phyloP scores from a whole-genome alignment of 2,113 vertebrate genomes.

The Chinchilla lanigera region DNA sequence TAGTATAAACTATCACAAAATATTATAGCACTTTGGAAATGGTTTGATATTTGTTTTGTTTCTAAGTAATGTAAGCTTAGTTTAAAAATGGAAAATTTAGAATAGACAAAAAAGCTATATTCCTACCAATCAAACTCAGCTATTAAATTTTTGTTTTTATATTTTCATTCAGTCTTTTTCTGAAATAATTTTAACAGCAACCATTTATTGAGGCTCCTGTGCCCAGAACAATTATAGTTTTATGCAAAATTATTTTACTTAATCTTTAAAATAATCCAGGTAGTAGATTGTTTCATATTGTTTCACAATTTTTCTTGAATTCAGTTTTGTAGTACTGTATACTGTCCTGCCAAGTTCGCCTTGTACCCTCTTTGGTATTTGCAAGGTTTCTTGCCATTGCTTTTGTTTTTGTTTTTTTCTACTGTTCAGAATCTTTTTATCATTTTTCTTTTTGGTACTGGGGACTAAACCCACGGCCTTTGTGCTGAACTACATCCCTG shows the following conservation, averaged over 20 bases:
- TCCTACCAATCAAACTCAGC: background rate
- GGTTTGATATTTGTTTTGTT: constrained; percentile 19
- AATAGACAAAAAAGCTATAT: background rate
- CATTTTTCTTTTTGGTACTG: background rate
- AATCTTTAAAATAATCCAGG: background rate
- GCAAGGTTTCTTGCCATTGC: background rate
- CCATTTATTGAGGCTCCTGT: background rate
- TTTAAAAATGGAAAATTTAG: constrained; percentile 26
- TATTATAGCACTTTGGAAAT: background rate
- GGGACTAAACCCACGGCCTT: too few relatives aligned
- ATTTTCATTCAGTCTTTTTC: constrained; percentile 25
- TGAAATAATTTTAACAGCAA: constrained; percentile 4
- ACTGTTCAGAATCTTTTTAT: background rate
- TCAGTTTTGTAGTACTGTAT: background rate
- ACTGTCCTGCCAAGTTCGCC: background rate
- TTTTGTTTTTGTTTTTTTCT: background rate
- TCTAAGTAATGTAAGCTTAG: background rate
- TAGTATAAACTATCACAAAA: background rate
- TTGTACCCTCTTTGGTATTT: background rate
- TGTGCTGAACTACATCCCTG: too few relatives aligned
- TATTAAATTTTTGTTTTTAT: background rate
- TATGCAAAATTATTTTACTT: background rate
- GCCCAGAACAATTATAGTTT: background rate
- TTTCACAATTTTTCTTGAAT: background rate
- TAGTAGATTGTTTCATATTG: background rate